A percentile compares a stretch with the other conserved stretches of the same genome.
Conservation (phyloP, 2,888 invertebrate genomes). For the Drosophila quasianomalipes region DNA sequence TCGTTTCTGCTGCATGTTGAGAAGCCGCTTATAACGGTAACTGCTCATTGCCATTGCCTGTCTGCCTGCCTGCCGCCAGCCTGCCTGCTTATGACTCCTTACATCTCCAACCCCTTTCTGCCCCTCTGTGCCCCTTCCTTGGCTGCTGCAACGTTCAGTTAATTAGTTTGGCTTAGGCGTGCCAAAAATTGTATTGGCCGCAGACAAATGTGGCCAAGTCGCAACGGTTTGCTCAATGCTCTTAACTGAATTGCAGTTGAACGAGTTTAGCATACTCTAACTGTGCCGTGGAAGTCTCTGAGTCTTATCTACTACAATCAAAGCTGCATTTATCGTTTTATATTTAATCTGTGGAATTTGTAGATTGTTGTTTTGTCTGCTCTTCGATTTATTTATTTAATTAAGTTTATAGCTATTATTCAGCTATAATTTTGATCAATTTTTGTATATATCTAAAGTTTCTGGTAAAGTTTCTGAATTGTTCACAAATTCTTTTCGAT, state of each 20-base stretch:
- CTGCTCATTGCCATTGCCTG: slow-evolving; percentile 56
- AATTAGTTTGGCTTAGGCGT: slow-evolving; percentile 71
- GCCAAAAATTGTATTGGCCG: slow-evolving; percentile 58
- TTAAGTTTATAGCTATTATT: not conserved
- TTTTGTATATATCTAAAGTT: not conserved
- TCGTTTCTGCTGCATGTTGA: slow-evolving; percentile 25
- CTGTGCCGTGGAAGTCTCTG: not conserved
- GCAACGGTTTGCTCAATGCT: slow-evolving; percentile 32
- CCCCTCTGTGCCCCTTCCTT: not conserved
- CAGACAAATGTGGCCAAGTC: slow-evolving; percentile 56
- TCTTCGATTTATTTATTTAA: not conserved
- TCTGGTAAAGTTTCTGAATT: not conserved
- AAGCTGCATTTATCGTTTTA: not conserved
- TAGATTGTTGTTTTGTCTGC: not conserved
- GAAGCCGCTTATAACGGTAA: slow-evolving; percentile 56
- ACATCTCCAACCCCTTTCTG: not conserved
- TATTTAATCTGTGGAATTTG: not conserved
- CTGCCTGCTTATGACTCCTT: not conserved
- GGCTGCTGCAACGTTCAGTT: slow-evolving; percentile 33
- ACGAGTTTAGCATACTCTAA: slow-evolving; percentile 16
- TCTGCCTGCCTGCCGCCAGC: not conserved
- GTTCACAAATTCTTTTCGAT: not conserved
- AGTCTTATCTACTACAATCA: not conserved
- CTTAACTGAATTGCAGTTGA: not conserved
- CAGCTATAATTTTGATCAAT: not conserved